Conservation (phyloP, 92 coral and sea anemone species). For the Epizoanthus fatuus region DNA sequence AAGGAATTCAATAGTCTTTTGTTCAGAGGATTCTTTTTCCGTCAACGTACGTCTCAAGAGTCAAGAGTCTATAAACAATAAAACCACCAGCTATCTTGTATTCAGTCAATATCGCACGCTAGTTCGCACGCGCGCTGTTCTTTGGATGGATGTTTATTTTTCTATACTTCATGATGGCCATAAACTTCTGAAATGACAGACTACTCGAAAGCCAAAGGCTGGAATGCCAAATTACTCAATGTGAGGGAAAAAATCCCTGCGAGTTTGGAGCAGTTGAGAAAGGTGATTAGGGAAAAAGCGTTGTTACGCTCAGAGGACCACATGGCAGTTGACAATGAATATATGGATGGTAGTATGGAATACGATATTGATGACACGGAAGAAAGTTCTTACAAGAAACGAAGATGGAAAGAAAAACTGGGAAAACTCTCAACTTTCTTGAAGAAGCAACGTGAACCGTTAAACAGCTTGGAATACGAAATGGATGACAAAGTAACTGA, state of each 20-base stretch:
- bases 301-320: neutral
- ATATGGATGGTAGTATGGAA: neutral
- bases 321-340: neutral
- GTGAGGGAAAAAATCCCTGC: neutral
- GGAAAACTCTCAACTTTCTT: neutral
- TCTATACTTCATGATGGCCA: too few species aligned
- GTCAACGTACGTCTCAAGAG: too few species aligned
- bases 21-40: neutral
- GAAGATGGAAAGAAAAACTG: too few species aligned
- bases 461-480: constrained; percentile 13
- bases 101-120: too few species aligned
- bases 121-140: neutral
- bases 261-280: constrained; percentile 18
- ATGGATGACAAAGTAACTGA: neutral
- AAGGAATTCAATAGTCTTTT: neutral
- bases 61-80: too few species aligned
- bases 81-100: too few species aligned
- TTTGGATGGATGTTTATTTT: neutral
- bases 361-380: neutral
- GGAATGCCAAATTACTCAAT: neutral
- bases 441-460: neutral
- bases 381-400: neutral
- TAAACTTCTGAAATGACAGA: neutral
- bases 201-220: neutral
- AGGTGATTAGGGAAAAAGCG: neutral